These are phyloP conservation scores for Lepidochrysops patricia DNA, from an alignment of 2,888 invertebrate species.

Conservation along the genomic window DNA sequence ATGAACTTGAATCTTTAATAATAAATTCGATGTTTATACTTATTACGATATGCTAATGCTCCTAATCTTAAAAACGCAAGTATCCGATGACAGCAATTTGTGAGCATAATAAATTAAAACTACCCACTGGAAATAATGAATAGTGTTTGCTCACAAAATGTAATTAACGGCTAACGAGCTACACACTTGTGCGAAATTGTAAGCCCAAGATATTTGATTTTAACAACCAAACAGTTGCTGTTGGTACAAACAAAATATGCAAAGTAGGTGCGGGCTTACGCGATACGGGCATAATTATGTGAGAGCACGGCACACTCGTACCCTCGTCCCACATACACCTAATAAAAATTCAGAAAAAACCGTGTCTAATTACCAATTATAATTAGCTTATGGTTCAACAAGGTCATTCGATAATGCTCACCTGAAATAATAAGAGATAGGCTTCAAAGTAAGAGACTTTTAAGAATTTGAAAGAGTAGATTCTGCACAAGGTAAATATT, in stretches of 20 bases:
- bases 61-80: too few relatives aligned
- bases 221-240: conserved; percentile 19
- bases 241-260: conserved; percentile 61
- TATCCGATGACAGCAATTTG: neutral
- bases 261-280: conserved; percentile 62
- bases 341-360: conserved; percentile 68
- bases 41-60: too few relatives aligned
- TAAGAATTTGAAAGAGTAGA: neutral
- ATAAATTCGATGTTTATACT: too few relatives aligned
- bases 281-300: conserved; percentile 70
- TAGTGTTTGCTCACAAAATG: neutral
- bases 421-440: neutral
- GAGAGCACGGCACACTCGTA: conserved; percentile 56
- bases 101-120: neutral
- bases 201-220: conserved; percentile 12
- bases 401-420: neutral
- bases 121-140: neutral
- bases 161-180: neutral
- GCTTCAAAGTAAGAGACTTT: neutral
- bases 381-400: conserved; percentile 41
- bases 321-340: conserved; percentile 57
- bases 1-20: too few relatives aligned
- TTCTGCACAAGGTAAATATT: too few relatives aligned
- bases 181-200: neutral
- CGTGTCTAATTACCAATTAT: conserved; percentile 58